A percentile compares a stretch with the other conserved stretches of the same genome.
Conservation (phyloP, 2,113 vertebrate species). For the Melanotaenia duboulayi region DNA sequence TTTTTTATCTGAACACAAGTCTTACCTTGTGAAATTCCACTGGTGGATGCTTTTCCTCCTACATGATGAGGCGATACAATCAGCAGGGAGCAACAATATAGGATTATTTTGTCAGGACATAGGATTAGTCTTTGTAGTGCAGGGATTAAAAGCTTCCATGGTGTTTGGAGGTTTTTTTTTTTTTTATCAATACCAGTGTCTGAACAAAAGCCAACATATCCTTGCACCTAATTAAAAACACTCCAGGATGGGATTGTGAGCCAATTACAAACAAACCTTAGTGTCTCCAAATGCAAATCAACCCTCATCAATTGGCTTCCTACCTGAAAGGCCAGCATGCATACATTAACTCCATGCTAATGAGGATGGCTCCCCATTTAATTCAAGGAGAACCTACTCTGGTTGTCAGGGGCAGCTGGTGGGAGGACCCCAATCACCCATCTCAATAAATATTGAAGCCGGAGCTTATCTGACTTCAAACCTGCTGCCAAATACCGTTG, state of each 20-base stretch:
- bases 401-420: constrained; percentile 72
- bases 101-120: constrained; percentile 43
- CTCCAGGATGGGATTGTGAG: constrained; percentile 46
- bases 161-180: constrained; percentile 28
- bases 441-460: constrained; percentile 76
- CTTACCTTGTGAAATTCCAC: constrained; percentile 6
- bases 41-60: not conserved
- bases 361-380: constrained; percentile 45
- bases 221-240: constrained; percentile 63
- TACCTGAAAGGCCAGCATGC: constrained; percentile 61
- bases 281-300: constrained; percentile 56
- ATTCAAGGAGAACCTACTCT: constrained; percentile 36
- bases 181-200: constrained; percentile 34
- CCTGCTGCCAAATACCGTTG: constrained; percentile 69
- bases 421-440: constrained; percentile 56
- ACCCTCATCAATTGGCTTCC: constrained; percentile 44
- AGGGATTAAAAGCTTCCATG: constrained; percentile 27
- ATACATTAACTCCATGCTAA: constrained; percentile 75
- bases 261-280: constrained; percentile 59
- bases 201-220: constrained; percentile 61
- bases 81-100: constrained; percentile 16
- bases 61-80: constrained; percentile 35
- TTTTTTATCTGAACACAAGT: not conserved
- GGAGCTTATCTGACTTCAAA: constrained; percentile 71
- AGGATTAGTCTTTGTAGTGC: constrained; percentile 7